phyloP scores from a whole-genome alignment of 1,140 invertebrate genomes.

The Drosophila ercepeae region DNA sequence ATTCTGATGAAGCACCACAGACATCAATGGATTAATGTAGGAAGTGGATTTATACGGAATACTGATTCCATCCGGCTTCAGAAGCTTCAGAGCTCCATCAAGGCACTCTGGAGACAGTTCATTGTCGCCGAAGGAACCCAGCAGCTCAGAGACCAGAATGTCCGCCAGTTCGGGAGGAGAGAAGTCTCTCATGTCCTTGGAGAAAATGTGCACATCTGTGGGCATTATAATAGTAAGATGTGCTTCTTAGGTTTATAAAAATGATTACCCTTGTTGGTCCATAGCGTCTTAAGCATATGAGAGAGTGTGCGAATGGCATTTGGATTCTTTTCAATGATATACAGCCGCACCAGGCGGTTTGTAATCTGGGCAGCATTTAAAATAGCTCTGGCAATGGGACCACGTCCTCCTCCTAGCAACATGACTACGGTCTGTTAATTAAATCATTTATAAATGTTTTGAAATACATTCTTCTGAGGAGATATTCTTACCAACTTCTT shows the following conservation, averaged over 20 bases:
- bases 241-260: not conserved
- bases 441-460: no score
- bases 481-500: conserved; percentile 63
- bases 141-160: conserved; percentile 97
- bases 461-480: no score
- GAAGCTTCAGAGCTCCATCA: conserved; percentile 95
- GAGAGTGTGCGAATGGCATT: conserved; percentile 96
- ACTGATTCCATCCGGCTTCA: conserved; percentile 95
- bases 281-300: conserved; percentile 91
- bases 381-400: conserved; percentile 94
- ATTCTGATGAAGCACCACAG: conserved; percentile 84
- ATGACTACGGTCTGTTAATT: conserved; percentile 88
- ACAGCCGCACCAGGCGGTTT: conserved; percentile 88
- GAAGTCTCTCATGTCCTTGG: conserved; percentile 96
- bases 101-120: conserved; percentile 99
- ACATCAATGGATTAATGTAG: conserved; percentile 92
- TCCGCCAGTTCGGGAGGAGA: conserved; percentile 93
- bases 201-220: conserved; percentile 88
- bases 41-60: conserved; percentile 97
- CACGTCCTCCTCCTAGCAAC: conserved; percentile 97
- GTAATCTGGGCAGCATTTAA: conserved; percentile 89
- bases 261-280: conserved; percentile 87
- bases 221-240: not conserved
- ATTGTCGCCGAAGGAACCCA: conserved; percentile 99
- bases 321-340: conserved; percentile 99